Conservation (phyloP, 2,888 invertebrate genomes). For the Cheilosia impressa region DNA sequence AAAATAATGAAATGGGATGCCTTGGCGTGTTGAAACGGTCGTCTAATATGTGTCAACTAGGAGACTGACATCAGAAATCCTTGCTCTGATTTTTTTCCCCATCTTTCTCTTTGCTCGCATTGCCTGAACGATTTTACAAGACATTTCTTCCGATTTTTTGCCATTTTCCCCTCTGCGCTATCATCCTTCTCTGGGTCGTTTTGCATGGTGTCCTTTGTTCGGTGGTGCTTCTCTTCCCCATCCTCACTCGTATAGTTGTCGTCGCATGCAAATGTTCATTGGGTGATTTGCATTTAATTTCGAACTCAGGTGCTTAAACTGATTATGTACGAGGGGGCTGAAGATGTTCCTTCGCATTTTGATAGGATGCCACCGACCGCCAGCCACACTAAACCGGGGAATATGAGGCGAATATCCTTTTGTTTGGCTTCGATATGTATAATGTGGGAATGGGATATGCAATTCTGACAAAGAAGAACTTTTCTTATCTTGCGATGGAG, state of each 20-base stretch:
- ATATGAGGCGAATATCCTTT: constrained; percentile 48
- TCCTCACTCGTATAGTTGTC: constrained; percentile 10
- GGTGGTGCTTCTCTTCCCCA: not conserved
- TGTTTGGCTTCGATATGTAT: constrained; percentile 19
- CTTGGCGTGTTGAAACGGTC: constrained; percentile 69
- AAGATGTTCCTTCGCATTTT: constrained; percentile 37
- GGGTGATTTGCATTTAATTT: constrained; percentile 75
- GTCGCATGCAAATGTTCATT: constrained; percentile 73
- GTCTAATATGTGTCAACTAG: constrained; percentile 74
- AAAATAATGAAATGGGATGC: constrained; percentile 66
- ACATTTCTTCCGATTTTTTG: constrained; percentile 46
- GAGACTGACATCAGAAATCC: constrained; percentile 74
- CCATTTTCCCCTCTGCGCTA: constrained; percentile 1
- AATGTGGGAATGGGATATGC: constrained; percentile 48
- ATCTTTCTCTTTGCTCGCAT: constrained; percentile 27
- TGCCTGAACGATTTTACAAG: constrained; percentile 67
- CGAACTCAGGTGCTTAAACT: constrained; percentile 74
- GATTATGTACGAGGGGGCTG: constrained; percentile 45
- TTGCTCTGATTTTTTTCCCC: constrained; percentile 62
- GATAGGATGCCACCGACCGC: constrained; percentile 31
- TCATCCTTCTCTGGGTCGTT: constrained; percentile 27
- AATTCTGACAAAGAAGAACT: constrained; percentile 66
- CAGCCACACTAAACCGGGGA: constrained; percentile 15
- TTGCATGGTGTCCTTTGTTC: constrained; percentile 57
- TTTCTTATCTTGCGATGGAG: constrained; percentile 66